Evolutionary conservation across 2,113 vertebrate genomes (phyloP).

Genomic region (Hucho hucho): DNA sequence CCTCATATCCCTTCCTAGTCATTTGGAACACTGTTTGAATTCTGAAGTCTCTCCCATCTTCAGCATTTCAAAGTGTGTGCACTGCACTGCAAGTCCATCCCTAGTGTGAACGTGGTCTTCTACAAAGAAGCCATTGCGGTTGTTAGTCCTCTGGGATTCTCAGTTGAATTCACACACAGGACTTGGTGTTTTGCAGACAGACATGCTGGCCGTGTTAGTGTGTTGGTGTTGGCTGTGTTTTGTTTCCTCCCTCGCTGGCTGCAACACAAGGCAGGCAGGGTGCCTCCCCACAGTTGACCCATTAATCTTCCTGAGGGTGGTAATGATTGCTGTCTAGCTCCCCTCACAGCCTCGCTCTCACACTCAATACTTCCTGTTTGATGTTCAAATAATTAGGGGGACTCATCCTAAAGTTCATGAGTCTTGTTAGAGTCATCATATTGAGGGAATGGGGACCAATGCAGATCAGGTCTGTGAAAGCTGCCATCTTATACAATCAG

Average conservation of each 20-base stretch:
- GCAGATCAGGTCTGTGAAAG: conserved; percentile 25
- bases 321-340: conserved; percentile 52
- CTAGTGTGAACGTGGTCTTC: conserved; percentile 3
- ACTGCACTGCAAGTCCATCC: conserved; percentile 3
- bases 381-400: conserved; percentile 60
- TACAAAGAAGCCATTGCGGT: background rate
- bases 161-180: background rate
- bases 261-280: background rate
- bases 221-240: conserved; percentile 11
- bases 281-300: conserved; percentile 36
- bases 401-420: conserved; percentile 46
- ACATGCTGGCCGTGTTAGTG: background rate
- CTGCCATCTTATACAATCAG: conserved; percentile 43
- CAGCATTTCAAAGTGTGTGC: conserved; percentile 10
- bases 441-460: conserved; percentile 11
- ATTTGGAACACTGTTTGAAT: conserved; percentile 10
- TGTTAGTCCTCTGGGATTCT: background rate
- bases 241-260: conserved; percentile 7
- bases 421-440: conserved; percentile 47
- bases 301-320: conserved; percentile 60
- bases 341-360: conserved; percentile 26
- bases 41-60: conserved; percentile 1
- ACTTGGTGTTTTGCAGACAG: background rate
- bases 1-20: conserved; percentile 2
- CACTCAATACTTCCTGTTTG: conserved; percentile 52